A percentile compares a stretch with the other conserved stretches of the same genome.
These are phyloP conservation scores for Eupleurogrammus muticus DNA, from an alignment of 2,797 vertebrate genomes.

Conservation along the genomic window DNA sequence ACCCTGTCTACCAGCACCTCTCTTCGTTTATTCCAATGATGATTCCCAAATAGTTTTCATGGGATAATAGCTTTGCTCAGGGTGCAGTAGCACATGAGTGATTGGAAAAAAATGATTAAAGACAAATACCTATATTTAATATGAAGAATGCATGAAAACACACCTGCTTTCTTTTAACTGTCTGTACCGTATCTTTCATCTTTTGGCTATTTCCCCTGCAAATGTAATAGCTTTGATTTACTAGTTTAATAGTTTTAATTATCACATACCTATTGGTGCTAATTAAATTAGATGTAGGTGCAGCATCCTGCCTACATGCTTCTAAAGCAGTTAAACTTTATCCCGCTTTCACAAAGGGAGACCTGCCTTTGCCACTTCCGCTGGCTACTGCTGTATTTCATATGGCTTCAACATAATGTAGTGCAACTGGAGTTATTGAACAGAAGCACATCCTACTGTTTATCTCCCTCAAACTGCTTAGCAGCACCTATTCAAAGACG, in stretches of 20 bases:
- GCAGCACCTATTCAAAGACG: conserved; percentile 33
- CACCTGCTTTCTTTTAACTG: too few relatives aligned
- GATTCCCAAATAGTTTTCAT: not conserved
- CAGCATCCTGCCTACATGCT: not conserved
- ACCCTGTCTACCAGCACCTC: not conserved
- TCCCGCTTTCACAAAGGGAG: conserved; percentile 9
- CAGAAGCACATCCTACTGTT: conserved; percentile 18
- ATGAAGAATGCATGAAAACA: not conserved
- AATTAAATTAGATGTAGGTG: not conserved
- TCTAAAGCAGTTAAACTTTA: not conserved
- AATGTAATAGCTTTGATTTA: not conserved
- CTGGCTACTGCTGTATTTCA: not conserved
- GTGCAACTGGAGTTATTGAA: conserved; percentile 11
- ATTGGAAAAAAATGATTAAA: not conserved
- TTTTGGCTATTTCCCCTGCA: not conserved
- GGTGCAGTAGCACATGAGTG: not conserved
- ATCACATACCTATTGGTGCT: not conserved
- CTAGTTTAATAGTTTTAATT: too few relatives aligned
- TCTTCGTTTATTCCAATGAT: not conserved
- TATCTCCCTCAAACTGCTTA: conserved; percentile 38
- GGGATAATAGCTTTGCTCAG: not conserved
- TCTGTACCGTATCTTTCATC: too few relatives aligned
- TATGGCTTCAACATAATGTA: not conserved
- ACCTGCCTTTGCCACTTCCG: not conserved
- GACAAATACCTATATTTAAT: not conserved